Evolutionary conservation across 2,113 vertebrate genomes (phyloP).

Genomic region (Epinephelus moara): DNA sequence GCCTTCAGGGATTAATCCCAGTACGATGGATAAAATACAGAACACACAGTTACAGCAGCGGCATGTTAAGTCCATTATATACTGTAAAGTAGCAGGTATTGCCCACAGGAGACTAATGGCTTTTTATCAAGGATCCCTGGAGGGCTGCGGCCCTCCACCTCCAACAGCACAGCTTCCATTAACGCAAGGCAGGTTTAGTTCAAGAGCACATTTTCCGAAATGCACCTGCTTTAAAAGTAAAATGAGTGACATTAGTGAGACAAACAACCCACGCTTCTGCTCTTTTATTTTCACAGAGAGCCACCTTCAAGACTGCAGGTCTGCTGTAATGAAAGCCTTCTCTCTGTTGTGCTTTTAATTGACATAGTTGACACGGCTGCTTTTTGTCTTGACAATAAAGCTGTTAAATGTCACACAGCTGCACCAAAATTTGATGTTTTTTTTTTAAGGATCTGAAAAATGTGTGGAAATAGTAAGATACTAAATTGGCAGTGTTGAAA

Average conservation of each 20-base stretch:
- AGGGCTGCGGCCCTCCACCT: conserved; percentile 61
- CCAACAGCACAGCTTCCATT: conserved; percentile 70
- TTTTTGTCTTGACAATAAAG: conserved; percentile 38
- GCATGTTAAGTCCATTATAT: conserved; percentile 73
- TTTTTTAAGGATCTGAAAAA: conserved; percentile 4
- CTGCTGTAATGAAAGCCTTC: conserved; percentile 39
- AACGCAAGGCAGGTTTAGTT: conserved; percentile 64
- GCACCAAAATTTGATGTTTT: not conserved
- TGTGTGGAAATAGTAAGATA: not conserved
- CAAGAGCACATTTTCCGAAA: conserved; percentile 76
- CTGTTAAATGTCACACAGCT: conserved; percentile 39
- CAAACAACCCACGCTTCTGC: conserved; percentile 64
- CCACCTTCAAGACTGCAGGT: conserved; percentile 51
- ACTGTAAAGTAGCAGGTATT: conserved; percentile 62
- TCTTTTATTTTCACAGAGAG: conserved; percentile 51
- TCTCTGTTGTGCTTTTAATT: conserved; percentile 40
- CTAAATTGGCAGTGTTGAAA: not conserved
- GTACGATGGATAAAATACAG: conserved; percentile 50
- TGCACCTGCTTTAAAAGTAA: conserved; percentile 79
- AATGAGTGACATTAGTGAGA: conserved; percentile 75
- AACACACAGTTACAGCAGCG: conserved; percentile 51
- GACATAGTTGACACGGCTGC: conserved; percentile 34
- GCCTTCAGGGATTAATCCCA: conserved; percentile 67
- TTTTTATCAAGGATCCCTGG: conserved; percentile 78
- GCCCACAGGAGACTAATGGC: conserved; percentile 79